Evolutionary conservation across 2,113 vertebrate species (phyloP), one percentile per base, ranked within the genome.

Genomic region (Rhodinocichla rosea): DNA sequence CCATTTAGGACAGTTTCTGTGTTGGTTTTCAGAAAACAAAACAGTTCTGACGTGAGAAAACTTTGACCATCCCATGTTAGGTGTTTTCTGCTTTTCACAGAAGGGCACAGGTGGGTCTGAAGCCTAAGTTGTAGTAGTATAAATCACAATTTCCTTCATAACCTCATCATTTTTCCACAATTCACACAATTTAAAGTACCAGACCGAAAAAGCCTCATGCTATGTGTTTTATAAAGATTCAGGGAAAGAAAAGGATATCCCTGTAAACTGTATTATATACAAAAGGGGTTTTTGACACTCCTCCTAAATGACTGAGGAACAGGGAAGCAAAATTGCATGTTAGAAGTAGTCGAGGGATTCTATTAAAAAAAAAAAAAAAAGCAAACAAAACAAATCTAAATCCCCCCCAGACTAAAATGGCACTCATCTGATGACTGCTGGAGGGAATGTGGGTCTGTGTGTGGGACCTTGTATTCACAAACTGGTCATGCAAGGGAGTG

Each of bases 31-130:
- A 27, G 62, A n/a, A 93, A 79, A 57, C 11, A 30, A 65, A 74
- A 21, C 3, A 5, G 5, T 45, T 83, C 50, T 65, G 45, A 56
- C 17, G 22, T 28, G 27, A 60, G 13, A 69, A 75, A 84, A 52
- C 4, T n/a, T 49, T 2, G 0, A 24, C 11, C 32, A 4, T 53
- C 6, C 15, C 16, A 7, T 9, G 3, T 27, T 37, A 73, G 13
- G 8, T 26, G 7, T 62, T 56, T 47, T 85, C 57, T 85, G n/a
- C n/a, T 37, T 52, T 50, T 78, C 35, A 10, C 10, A 32, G 56
- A 24, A 63, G 14, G 47, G 69, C 13, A 39, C 19, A 23, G 8
- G 6, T 56, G 14, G 13, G 18, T 60, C n/a, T 65, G 24, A 60
- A 80, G 40, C 22, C 35, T 27, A 20, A 82, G 16, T 2, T 70